Evolutionary conservation across 1,140 invertebrate genomes (phyloP).

Genomic region (Brachionus asplanchnoidis): DNA sequence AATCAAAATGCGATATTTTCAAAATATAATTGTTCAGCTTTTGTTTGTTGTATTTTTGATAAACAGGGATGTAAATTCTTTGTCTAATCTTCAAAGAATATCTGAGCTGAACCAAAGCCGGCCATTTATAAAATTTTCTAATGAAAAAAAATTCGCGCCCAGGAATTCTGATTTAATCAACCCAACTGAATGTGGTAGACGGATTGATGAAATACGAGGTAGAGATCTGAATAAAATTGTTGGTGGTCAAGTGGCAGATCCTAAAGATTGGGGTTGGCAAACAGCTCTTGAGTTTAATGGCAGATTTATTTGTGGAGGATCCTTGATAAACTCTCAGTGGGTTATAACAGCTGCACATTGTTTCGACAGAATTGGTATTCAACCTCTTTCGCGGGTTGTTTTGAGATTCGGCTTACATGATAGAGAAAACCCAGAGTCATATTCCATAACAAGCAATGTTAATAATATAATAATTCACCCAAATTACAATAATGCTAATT

Average conservation of each 20-base stretch:
- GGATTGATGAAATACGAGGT: background rate
- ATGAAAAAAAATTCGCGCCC: too few species aligned
- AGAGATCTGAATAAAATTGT: background rate
- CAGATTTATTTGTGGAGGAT: slow-evolving; percentile 55
- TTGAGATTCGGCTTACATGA: slow-evolving; percentile 18
- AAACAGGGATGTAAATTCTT: too few species aligned
- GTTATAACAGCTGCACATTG: slow-evolving; percentile 69
- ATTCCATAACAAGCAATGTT: background rate
- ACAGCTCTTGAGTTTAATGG: background rate
- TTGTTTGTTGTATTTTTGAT: too few species aligned
- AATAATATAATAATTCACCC: background rate
- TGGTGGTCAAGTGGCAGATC: slow-evolving; percentile 3
- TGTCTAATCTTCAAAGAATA: too few species aligned
- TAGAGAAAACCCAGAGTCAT: background rate
- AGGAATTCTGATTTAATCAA: too few species aligned
- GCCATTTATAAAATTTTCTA: too few species aligned
- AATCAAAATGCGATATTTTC: too few species aligned
- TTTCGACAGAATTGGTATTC: slow-evolving; percentile 41
- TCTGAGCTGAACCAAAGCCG: too few species aligned
- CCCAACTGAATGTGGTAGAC: background rate
- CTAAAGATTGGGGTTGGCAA: slow-evolving; percentile 38
- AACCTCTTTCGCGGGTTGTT: background rate
- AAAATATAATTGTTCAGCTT: too few species aligned
- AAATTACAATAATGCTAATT: background rate
- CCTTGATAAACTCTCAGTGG: slow-evolving; percentile 62